phyloP scores from a whole-genome alignment of 2,113 vertebrate species.

The Oreochromis tanganicae region DNA sequence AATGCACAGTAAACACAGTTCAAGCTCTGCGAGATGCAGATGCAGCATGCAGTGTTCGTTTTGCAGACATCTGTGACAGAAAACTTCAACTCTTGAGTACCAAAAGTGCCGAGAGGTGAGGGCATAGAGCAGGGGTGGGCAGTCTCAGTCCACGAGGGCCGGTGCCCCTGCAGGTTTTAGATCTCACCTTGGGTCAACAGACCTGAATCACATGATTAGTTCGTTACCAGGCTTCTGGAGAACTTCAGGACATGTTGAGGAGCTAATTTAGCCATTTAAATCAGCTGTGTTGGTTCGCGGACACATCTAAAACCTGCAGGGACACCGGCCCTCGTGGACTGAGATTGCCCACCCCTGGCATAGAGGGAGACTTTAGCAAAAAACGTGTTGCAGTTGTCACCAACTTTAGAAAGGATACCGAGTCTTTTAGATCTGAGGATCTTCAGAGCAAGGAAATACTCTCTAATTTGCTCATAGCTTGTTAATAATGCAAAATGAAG shows the following conservation, averaged over 20 bases:
- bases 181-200: too few species aligned
- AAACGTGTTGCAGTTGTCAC: neutral
- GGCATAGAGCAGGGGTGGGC: neutral
- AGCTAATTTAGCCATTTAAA: too few species aligned
- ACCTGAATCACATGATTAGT: too few species aligned
- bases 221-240: too few species aligned
- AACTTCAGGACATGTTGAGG: too few species aligned
- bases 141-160: too few species aligned
- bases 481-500: neutral
- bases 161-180: too few species aligned
- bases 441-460: neutral
- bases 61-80: neutral
- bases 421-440: neutral
- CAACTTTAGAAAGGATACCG: fast-evolving
- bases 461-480: neutral
- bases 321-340: too few species aligned
- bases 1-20: neutral
- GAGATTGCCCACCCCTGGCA: neutral
- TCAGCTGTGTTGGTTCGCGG: too few species aligned
- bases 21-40: neutral
- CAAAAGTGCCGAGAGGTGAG: neutral
- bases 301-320: too few species aligned
- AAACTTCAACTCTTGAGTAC: neutral
- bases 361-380: neutral
- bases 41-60: neutral